These are phyloP conservation scores for Cephus spinipes DNA, from an alignment of 2,888 invertebrate genomes.

Conservation along the genomic window DNA sequence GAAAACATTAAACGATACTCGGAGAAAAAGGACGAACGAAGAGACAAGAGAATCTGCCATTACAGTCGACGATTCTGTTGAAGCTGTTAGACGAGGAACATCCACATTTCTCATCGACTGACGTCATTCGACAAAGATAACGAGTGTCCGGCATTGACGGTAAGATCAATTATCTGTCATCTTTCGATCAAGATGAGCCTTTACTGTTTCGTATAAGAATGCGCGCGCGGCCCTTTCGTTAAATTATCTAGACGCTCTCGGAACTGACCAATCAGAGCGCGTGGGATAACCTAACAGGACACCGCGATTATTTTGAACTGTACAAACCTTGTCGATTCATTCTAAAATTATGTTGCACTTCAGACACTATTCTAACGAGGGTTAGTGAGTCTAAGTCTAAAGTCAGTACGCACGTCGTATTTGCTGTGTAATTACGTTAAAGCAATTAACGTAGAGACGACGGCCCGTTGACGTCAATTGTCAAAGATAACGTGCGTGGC, in stretches of 20 bases:
- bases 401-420: constrained; percentile 28
- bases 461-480: constrained; percentile 58
- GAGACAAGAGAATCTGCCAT: neutral
- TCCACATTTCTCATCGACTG: constrained; percentile 6
- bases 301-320: neutral
- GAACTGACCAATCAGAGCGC: constrained; percentile 4
- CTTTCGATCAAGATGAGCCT: neutral
- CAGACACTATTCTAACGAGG: neutral
- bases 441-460: constrained; percentile 47
- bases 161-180: constrained; percentile 26
- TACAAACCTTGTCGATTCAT: neutral
- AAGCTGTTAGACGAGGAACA: neutral
- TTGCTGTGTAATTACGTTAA: constrained; percentile 49
- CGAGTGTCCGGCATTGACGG: constrained; percentile 17
- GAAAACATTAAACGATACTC: neutral
- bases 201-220: neutral
- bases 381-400: neutral
- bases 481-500: constrained; percentile 52
- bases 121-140: constrained; percentile 34
- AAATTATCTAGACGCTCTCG: neutral
- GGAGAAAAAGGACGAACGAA: neutral
- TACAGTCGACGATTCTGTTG: neutral
- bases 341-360: neutral
- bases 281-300: neutral
- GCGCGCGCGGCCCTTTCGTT: neutral